Evolutionary conservation across 1,140 invertebrate species (phyloP).

Genomic region (Thalassaphorura encarpata): DNA sequence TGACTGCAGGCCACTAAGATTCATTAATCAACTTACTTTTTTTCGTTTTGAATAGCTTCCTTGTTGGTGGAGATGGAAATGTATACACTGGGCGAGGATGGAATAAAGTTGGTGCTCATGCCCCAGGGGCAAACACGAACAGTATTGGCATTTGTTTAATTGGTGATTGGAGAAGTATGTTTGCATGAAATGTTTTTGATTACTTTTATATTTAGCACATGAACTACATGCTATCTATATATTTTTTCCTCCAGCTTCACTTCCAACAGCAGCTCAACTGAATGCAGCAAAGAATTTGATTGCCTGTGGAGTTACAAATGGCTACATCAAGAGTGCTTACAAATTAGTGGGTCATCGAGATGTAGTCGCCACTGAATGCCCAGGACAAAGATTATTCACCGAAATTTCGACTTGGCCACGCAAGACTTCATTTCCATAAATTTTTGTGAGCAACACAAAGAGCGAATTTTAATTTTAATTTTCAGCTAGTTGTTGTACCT

Average conservation of each 20-base stretch:
- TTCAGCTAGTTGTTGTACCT: too few species aligned
- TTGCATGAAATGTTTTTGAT: constrained; percentile 35
- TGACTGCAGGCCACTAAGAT: too few species aligned
- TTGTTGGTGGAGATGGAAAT: constrained; percentile 62
- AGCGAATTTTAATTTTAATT: too few species aligned
- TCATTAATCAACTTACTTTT: neutral
- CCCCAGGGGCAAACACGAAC: constrained; percentile 51
- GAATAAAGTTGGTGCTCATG: constrained; percentile 59
- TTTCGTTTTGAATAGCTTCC: constrained; percentile 51
- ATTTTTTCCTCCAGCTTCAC: neutral
- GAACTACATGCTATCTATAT: too few species aligned
- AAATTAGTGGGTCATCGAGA: constrained; percentile 58
- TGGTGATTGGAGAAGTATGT: constrained; percentile 47
- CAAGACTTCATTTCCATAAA: neutral
- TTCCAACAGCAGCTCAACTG: constrained; percentile 49
- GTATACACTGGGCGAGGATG: constrained; percentile 61
- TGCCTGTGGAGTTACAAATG: constrained; percentile 45
- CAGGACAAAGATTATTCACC: constrained; percentile 51
- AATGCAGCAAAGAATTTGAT: constrained; percentile 50
- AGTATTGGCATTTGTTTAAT: constrained; percentile 58
- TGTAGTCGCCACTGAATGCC: constrained; percentile 54
- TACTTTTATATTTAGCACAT: neutral
- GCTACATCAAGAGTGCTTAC: constrained; percentile 48
- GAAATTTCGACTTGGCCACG: constrained; percentile 55
- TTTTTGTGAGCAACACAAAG: too few species aligned